A percentile compares a stretch with the other conserved stretches of the same genome.
Conservation (phyloP, 2,113 vertebrate genomes). For the Copsychus sechellarum region DNA sequence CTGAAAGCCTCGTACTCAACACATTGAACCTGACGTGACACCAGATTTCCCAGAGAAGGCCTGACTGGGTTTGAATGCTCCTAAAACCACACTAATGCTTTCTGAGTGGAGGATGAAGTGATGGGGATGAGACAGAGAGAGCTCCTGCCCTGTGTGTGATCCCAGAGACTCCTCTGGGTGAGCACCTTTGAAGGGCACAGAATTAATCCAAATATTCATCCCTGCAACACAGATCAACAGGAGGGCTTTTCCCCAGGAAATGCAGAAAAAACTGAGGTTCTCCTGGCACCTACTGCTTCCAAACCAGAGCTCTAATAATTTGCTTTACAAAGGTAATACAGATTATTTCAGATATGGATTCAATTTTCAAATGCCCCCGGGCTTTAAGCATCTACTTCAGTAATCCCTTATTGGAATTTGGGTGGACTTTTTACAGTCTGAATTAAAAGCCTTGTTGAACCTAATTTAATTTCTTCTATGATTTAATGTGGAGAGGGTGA, state of each 20-base stretch:
- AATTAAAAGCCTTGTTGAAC: neutral
- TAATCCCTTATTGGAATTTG: neutral
- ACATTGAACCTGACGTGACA: neutral
- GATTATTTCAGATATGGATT: neutral
- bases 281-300: neutral
- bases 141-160: neutral
- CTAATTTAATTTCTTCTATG: neutral
- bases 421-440: neutral
- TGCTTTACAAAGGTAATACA: neutral
- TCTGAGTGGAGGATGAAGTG: neutral
- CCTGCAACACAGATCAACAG: too few species aligned
- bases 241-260: fast-evolving
- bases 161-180: neutral
- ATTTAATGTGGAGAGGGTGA: neutral
- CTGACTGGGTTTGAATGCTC: neutral
- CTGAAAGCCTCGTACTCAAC: neutral
- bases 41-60: neutral
- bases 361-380: neutral
- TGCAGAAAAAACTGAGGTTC: neutral
- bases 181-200: neutral
- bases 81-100: neutral
- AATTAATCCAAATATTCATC: neutral
- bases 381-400: neutral
- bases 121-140: neutral
- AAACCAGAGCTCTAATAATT: neutral